Evolutionary conservation across 1,140 invertebrate genomes (phyloP).

Genomic region (Lamellibrachia luymesi): DNA sequence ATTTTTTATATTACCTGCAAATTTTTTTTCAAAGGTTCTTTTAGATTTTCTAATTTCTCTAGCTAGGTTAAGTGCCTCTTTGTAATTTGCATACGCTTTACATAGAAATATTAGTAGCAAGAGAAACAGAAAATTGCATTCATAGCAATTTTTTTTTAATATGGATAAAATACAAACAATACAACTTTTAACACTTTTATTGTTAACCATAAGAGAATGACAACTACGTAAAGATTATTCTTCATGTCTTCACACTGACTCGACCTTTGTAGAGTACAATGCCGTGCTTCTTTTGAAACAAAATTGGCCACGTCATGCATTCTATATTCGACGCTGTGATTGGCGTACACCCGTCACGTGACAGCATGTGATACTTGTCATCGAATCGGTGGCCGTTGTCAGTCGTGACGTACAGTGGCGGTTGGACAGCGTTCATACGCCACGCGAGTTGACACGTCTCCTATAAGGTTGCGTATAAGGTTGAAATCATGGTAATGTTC

Average conservation of each 20-base stretch:
- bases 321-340: not conserved
- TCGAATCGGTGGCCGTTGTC: not conserved
- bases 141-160: no score
- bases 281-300: not conserved
- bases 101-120: not conserved
- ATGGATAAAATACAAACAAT: no score
- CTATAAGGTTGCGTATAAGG: not conserved
- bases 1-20: no score
- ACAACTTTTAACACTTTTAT: no score
- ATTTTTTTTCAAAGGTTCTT: no score
- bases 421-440: not conserved
- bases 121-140: no score
- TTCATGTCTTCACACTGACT: not conserved
- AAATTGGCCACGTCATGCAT: not conserved
- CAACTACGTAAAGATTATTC: no score
- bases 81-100: no score
- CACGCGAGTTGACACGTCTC: not conserved
- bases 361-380: not conserved
- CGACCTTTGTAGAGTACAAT: not conserved
- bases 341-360: not conserved
- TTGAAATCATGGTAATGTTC: not conserved
- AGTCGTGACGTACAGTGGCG: not conserved
- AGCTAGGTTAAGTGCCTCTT: no score
- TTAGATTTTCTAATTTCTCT: no score
- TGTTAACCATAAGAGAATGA: no score